Conservation (phyloP, 53 echinoderm and acorn worm species). For the Temnopleurus reevesii region DNA sequence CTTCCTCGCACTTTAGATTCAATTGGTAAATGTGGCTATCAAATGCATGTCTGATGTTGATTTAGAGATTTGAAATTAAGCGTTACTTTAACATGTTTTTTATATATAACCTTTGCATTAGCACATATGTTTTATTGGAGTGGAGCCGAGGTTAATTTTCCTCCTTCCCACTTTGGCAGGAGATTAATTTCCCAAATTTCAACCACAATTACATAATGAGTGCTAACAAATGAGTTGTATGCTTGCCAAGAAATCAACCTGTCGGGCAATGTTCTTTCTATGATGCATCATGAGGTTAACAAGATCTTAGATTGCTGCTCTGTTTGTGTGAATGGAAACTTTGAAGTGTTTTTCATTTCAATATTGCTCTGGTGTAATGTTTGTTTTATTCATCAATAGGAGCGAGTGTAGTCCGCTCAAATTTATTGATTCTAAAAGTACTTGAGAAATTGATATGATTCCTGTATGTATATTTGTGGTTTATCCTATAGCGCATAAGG, state of each 20-base stretch:
- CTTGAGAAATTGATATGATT: no score
- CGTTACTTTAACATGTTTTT: no score
- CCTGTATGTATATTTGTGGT: no score
- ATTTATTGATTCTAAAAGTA: no score
- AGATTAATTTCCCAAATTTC: neutral
- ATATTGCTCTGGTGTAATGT: no score
- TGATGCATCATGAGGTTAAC: neutral
- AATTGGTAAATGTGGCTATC: neutral
- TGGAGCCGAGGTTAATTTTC: conserved; percentile 4
- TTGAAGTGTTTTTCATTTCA: no score
- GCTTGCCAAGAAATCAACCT: conserved; percentile 14
- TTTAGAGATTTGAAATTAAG: neutral
- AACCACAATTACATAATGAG: conserved; percentile 11
- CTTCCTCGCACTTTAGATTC: neutral
- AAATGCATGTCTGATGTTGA: neutral
- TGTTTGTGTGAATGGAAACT: neutral
- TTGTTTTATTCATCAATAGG: no score
- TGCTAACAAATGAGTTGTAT: conserved; percentile 3
- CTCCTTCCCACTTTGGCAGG: neutral
- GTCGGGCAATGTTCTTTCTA: neutral
- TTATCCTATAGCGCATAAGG: no score
- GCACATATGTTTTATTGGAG: neutral
- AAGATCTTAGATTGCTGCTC: neutral
- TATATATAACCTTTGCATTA: no score
- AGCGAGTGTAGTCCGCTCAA: no score